These are phyloP conservation scores for Myrmecobius fasciatus DNA, from an alignment of 2,113 vertebrate genomes.

Conservation along the genomic window DNA sequence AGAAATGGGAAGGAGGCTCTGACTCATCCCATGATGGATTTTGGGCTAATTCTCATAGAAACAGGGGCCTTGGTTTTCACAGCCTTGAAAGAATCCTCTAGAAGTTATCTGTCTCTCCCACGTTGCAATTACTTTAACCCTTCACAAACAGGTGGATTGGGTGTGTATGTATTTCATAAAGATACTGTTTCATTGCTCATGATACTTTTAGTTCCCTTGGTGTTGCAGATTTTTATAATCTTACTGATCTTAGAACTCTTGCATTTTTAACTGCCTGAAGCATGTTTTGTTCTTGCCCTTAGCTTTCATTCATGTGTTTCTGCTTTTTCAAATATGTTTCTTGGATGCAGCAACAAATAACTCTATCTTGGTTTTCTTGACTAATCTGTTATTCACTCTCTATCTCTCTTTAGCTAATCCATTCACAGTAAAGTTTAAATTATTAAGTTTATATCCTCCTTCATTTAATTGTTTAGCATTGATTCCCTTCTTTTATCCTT, in stretches of 20 bases:
- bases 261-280: background rate
- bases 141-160: background rate
- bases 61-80: background rate
- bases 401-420: too few relatives aligned
- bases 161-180: background rate
- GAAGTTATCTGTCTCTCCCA: background rate
- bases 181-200: background rate
- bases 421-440: too few relatives aligned
- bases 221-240: background rate
- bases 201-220: background rate
- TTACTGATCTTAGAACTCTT: background rate
- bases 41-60: background rate
- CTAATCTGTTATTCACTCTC: too few relatives aligned
- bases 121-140: background rate
- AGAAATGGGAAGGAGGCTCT: background rate
- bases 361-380: too few relatives aligned
- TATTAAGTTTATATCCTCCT: background rate
- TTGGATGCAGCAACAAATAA: too few relatives aligned
- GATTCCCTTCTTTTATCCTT: background rate
- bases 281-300: background rate
- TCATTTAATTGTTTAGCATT: background rate
- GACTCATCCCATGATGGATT: background rate
- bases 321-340: too few relatives aligned
- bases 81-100: background rate
- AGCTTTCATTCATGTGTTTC: too few relatives aligned